phyloP scores from a whole-genome alignment of 2,888 invertebrate species.

The Acanthopleura granulata region DNA sequence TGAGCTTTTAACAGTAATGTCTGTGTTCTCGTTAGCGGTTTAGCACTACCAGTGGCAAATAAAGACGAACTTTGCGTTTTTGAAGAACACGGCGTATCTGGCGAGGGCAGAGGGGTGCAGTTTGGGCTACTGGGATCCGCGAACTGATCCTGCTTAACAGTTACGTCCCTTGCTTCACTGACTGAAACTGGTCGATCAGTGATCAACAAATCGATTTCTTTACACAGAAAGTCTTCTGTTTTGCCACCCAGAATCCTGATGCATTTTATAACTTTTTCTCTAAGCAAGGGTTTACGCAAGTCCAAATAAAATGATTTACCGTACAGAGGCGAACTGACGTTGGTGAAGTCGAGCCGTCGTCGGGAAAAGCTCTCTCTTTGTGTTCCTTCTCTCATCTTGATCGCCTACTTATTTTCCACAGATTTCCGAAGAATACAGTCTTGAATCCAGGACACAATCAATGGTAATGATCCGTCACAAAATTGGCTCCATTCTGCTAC shows the following conservation, averaged over 20 bases:
- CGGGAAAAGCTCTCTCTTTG: neutral
- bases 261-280: slow-evolving; percentile 20
- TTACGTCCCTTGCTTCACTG: neutral
- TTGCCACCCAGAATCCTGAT: slow-evolving; percentile 24
- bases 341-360: slow-evolving; percentile 4
- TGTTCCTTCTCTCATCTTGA: neutral
- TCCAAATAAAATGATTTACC: slow-evolving; percentile 29
- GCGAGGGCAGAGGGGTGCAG: neutral
- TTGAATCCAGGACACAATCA: no score
- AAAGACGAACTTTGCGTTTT: neutral
- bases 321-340: slow-evolving; percentile 23
- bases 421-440: no score
- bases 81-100: neutral
- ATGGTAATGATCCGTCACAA: no score
- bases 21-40: slow-evolving; percentile 22
- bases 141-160: neutral
- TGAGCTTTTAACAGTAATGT: slow-evolving; percentile 24
- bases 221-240: slow-evolving; percentile 24
- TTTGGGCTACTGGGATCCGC: neutral
- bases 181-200: slow-evolving; percentile 20
- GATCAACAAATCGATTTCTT: slow-evolving; percentile 25
- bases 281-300: slow-evolving; percentile 22
- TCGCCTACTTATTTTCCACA: no score
- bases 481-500: no score
- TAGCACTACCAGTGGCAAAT: neutral